Base-by-base conservation (phyloP, 2,888 invertebrate species). In the Anticlea derivata region DNA sequence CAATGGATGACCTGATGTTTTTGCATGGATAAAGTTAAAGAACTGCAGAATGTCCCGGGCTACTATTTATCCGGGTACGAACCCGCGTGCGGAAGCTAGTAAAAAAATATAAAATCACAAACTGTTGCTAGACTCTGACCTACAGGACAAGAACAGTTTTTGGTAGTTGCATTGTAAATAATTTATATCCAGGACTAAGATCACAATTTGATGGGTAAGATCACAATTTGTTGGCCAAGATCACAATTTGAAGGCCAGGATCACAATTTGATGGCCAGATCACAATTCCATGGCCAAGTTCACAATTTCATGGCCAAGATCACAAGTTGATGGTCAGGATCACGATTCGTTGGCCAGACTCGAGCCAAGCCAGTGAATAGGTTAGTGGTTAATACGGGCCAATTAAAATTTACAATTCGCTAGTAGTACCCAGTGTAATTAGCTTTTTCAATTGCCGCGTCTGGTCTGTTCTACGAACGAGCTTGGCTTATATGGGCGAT, bases 341-440 rank as follows among this genome's bases (percentile, higher is more conserved):
- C 51, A 51, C 29, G 23, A 41, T 54, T 39, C 52, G 30, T 23
- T 5, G 29, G 58, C 50, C 50, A 58, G 40, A 51, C 50, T 51
- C 37, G 10, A 23, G 38, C 34, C 22, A 38, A 44, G n/a, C 33
- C 17, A 34, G 30, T 44, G 50, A 24, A 54, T 58, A 60, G 57
- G 58, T 57, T 70, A 73, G 69, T 68, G 66, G 69, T 74, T 75
- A n/a, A 78, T 78, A 80, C 71, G 85, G 85, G 85, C 83, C 83
- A 83, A 84, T 82, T 83, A 72, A 75, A 70, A 73, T 79, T 79
- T 80, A 80, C 78, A 80, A 80, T 74, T 81, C 78, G 72, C 77
- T 63, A 66, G 75, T 84, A 79, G 82, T 64, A 70, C 68, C 64
- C 63, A 41, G 65, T 46, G 50, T 45, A 67, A 55, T 71, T 78